Evolutionary conservation across 2,113 vertebrate species (phyloP).

Genomic region (Corythoichthys haematopterus): DNA sequence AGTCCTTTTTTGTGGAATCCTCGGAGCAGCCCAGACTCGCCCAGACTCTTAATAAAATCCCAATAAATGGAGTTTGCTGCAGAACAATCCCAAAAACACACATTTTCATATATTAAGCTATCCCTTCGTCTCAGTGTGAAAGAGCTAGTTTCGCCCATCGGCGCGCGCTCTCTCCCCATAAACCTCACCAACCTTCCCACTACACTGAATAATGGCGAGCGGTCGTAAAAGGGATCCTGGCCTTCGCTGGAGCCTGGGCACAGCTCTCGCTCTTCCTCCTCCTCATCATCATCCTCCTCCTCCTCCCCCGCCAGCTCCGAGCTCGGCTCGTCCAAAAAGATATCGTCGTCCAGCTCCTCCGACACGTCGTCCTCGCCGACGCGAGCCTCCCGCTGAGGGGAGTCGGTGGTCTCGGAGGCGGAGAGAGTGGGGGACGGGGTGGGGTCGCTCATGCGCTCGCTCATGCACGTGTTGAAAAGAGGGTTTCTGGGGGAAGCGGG

Average conservation of each 20-base stretch:
- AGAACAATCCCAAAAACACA: too few species aligned
- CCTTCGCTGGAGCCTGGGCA: slow-evolving; percentile 78
- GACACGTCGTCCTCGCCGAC: slow-evolving; percentile 87
- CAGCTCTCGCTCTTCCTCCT: slow-evolving; percentile 70
- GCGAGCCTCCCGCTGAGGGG: slow-evolving; percentile 84
- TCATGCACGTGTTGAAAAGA: slow-evolving; percentile 99
- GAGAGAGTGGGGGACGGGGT: slow-evolving; percentile 97
- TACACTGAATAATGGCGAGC: slow-evolving; percentile 99
- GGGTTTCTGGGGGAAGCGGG: slow-evolving; percentile 92
- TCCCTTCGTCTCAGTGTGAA: slow-evolving; percentile 75
- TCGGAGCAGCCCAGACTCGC: too few species aligned
- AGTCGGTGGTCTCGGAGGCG: slow-evolving; percentile 94
- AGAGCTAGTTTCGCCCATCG: slow-evolving; percentile 97
- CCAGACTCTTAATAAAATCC: too few species aligned
- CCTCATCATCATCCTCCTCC: slow-evolving; percentile 56
- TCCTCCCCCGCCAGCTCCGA: slow-evolving; percentile 74
- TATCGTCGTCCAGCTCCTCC: slow-evolving; percentile 82
- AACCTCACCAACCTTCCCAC: slow-evolving; percentile 99
- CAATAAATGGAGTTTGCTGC: too few species aligned
- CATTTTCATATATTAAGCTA: background rate
- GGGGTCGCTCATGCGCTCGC: slow-evolving; percentile 95
- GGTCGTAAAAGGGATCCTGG: slow-evolving; percentile 99
- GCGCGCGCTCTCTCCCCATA: slow-evolving; percentile 80
- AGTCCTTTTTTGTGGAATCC: too few species aligned
- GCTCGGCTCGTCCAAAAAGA: slow-evolving; percentile 89